Conservation (phyloP, 2,797 vertebrate species). For the Okamejei kenojei region DNA sequence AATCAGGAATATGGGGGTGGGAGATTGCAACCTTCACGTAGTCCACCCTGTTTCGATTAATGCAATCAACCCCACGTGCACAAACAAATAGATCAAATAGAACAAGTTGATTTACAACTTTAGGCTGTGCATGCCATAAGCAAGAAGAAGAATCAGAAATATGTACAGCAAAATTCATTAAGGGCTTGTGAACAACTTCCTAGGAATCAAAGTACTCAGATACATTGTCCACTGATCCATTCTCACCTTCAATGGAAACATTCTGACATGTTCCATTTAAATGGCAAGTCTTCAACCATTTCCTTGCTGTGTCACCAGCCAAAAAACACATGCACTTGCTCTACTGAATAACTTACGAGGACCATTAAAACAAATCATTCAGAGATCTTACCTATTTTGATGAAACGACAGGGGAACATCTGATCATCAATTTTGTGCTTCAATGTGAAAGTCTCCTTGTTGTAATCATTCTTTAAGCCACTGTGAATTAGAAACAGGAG, state of each 20-base stretch:
- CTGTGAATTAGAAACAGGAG: conserved; percentile 52
- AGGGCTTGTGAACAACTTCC: background rate
- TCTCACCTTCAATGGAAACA: background rate
- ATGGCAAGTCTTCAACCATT: background rate
- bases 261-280: background rate
- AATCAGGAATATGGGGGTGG: background rate
- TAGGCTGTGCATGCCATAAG: no score
- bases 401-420: conserved; percentile 98
- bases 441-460: conserved; percentile 98
- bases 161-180: background rate
- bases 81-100: no score
- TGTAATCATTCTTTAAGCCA: conserved; percentile 99
- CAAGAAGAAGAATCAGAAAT: background rate
- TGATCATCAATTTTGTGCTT: conserved; percentile 99
- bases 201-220: background rate
- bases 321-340: background rate
- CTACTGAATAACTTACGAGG: background rate
- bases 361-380: background rate
- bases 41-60: no score
- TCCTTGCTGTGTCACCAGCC: background rate
- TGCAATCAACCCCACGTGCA: no score
- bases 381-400: conserved; percentile 89
- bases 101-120: no score
- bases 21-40: no score
- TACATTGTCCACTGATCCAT: background rate